These are phyloP conservation scores for Phoebastria nigripes DNA, from an alignment of 2,797 vertebrate species.

Conservation along the genomic window DNA sequence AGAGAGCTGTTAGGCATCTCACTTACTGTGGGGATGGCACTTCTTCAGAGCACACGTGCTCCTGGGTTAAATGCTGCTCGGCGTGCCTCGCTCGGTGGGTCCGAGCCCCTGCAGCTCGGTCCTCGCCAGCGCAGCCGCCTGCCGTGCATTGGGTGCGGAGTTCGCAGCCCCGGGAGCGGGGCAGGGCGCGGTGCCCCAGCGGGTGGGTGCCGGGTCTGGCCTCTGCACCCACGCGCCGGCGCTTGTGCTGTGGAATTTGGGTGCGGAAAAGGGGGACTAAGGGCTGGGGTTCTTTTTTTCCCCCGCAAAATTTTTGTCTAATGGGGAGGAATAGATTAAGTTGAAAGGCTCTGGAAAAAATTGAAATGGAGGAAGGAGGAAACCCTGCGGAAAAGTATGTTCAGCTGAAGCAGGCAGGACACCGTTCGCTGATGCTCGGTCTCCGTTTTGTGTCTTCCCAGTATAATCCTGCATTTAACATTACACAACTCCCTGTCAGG, in stretches of 20 bases:
- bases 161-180: neutral
- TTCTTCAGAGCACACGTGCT: neutral
- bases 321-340: neutral
- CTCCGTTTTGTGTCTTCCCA: neutral
- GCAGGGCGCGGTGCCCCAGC: rapidly evolving
- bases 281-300: neutral
- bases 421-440: neutral
- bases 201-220: neutral
- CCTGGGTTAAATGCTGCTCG: neutral
- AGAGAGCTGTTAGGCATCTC: neutral
- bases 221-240: rapidly evolving
- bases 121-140: neutral
- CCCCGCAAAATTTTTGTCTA: rapidly evolving
- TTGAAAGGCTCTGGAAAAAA: neutral
- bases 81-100: rapidly evolving
- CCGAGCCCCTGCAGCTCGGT: rapidly evolving
- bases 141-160: rapidly evolving
- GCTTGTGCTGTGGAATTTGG: neutral
- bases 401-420: neutral
- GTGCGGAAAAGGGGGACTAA: neutral
- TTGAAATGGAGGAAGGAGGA: neutral
- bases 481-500: neutral
- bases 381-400: neutral
- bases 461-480: neutral
- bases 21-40: rapidly evolving